Conservation (phyloP, 2,888 invertebrate genomes). For the Thecophora atra region DNA sequence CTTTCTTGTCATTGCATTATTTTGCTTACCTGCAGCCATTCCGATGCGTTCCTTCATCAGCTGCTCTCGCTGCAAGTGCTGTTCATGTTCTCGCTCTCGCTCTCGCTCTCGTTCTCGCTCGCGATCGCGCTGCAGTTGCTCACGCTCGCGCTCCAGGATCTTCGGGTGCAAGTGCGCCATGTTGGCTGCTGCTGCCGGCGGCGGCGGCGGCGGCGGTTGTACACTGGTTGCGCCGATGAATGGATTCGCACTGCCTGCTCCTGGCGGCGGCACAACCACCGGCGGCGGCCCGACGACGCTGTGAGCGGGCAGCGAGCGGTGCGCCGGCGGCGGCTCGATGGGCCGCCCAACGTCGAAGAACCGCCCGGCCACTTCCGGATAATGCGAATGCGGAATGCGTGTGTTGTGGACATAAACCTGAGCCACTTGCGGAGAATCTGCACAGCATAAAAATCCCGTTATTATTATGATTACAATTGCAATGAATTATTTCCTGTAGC, state of each 20-base stretch:
- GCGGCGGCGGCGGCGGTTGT: constrained; percentile 48
- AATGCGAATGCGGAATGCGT: constrained; percentile 67
- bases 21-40: constrained; percentile 50
- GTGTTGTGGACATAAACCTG: constrained; percentile 72
- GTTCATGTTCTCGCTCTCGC: constrained; percentile 28
- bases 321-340: constrained; percentile 72
- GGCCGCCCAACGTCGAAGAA: constrained; percentile 70
- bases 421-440: constrained; percentile 76
- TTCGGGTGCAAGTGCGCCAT: constrained; percentile 56
- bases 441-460: not conserved
- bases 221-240: constrained; percentile 50
- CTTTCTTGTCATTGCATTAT: not conserved
- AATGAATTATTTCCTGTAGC: no score
- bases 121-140: constrained; percentile 52
- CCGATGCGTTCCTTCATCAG: constrained; percentile 50
- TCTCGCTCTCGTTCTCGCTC: constrained; percentile 56
- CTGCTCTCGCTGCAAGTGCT: constrained; percentile 38
- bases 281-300: constrained; percentile 62
- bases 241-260: constrained; percentile 48
- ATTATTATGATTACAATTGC: not conserved
- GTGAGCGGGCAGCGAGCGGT: constrained; percentile 62
- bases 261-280: constrained; percentile 47
- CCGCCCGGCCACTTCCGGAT: constrained; percentile 65
- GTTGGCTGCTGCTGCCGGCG: constrained; percentile 46
- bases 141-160: constrained; percentile 62